A percentile compares a stretch with the other conserved stretches of the same genome.
Conservation (phyloP, 2,797 vertebrate genomes). For the Epinephelus awoara region DNA sequence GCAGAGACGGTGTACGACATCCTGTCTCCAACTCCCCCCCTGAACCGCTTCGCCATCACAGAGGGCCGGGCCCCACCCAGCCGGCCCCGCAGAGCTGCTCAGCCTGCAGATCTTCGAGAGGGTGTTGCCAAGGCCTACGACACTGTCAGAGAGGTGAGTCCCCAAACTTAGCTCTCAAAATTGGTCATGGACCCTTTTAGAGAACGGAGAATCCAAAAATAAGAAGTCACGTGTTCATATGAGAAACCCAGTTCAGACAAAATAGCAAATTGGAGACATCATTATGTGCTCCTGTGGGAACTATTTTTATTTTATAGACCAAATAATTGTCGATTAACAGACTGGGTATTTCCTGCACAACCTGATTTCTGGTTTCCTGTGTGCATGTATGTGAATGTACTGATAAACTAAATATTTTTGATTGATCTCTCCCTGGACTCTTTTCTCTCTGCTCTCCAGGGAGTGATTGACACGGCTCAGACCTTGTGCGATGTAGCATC, state of each 20-base stretch:
- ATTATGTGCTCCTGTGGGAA: too few species aligned
- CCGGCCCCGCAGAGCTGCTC: constrained; percentile 86
- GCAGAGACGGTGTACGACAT: constrained; percentile 96
- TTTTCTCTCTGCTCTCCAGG: constrained; percentile 75
- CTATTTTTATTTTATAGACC: not conserved
- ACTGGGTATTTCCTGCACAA: not conserved
- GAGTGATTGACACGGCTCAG: constrained; percentile 93
- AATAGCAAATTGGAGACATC: too few species aligned
- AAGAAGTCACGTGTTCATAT: too few species aligned
- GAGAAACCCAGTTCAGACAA: not conserved
- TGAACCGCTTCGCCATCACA: constrained; percentile 87
- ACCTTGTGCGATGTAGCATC: constrained; percentile 93
- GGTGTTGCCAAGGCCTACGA: constrained; percentile 95
- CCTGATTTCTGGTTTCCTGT: not conserved
- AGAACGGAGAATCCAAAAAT: not conserved
- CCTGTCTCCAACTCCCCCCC: constrained; percentile 91
- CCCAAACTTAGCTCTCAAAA: not conserved
- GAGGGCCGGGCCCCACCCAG: constrained; percentile 85
- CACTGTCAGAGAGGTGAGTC: constrained; percentile 91
- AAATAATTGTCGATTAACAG: not conserved
- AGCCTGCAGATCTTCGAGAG: constrained; percentile 93
- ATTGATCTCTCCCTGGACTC: not conserved
- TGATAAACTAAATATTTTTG: not conserved
- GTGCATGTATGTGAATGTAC: not conserved
- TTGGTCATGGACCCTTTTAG: not conserved